phyloP scores from a whole-genome alignment of 1,140 invertebrate species.

The Temnothorax curvispinosus region DNA sequence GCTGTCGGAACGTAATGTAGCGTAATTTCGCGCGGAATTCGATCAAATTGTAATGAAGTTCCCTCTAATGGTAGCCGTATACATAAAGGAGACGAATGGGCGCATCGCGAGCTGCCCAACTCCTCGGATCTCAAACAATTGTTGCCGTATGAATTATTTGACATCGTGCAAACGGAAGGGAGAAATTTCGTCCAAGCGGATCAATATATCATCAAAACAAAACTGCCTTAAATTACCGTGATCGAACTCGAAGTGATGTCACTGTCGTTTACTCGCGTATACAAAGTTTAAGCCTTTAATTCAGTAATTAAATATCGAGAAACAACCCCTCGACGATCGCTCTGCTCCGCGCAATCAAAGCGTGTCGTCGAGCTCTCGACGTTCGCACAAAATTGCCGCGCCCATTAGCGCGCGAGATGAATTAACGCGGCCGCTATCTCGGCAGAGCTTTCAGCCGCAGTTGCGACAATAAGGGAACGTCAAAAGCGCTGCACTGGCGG shows the following conservation, averaged over 20 bases:
- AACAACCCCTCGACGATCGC: too few relatives aligned
- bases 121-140: conserved; percentile 20
- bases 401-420: background rate
- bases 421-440: background rate
- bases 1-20: conserved; percentile 28
- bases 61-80: conserved; percentile 20
- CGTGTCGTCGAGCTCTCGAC: background rate
- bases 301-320: background rate
- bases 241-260: background rate
- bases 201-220: background rate
- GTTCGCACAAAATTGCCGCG: background rate
- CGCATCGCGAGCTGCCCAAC: background rate
- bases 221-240: background rate
- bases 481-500: background rate
- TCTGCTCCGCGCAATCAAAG: background rate
- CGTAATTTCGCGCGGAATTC: conserved; percentile 48
- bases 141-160: conserved; percentile 34
- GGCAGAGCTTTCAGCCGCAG: background rate
- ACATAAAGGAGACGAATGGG: conserved; percentile 18
- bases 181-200: background rate
- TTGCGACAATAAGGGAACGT: background rate
- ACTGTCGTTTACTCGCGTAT: background rate
- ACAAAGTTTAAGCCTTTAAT: background rate
- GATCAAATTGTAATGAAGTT: conserved; percentile 61
- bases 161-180: background rate